These are phyloP conservation scores for Myotis pilosus DNA, from an alignment of 2,797 vertebrate species.

Conservation along the genomic window DNA sequence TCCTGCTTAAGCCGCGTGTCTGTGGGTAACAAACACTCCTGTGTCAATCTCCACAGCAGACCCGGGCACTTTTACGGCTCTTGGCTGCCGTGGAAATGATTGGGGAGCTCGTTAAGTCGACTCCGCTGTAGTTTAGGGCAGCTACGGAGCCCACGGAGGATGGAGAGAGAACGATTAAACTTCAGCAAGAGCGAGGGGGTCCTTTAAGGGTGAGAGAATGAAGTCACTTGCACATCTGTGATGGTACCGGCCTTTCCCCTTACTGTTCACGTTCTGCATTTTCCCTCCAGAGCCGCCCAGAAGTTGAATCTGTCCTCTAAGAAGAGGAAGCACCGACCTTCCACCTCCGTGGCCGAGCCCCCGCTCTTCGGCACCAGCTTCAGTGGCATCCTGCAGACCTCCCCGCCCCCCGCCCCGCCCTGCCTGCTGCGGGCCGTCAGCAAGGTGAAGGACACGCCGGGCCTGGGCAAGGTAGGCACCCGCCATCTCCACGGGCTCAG, in stretches of 20 bases:
- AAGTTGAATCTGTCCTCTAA: slow-evolving; percentile 97
- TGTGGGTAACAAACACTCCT: slow-evolving; percentile 29
- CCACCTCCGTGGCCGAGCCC: slow-evolving; percentile 86
- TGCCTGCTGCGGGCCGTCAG: slow-evolving; percentile 94
- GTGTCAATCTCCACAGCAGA: slow-evolving; percentile 3
- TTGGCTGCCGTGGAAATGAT: slow-evolving; percentile 7
- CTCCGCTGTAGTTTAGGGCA: not conserved
- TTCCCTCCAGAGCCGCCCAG: slow-evolving; percentile 92
- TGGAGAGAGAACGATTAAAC: not conserved
- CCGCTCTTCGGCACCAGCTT: slow-evolving; percentile 95
- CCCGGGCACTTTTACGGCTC: not conserved
- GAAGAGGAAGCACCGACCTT: slow-evolving; percentile 92
- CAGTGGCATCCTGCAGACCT: slow-evolving; percentile 90
- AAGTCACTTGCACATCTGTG: not conserved
- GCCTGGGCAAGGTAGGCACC: slow-evolving; percentile 94
- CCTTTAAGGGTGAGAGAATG: not conserved
- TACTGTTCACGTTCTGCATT: slow-evolving; percentile 3
- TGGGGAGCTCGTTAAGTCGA: not conserved
- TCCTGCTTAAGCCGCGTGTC: not conserved
- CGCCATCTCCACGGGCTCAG: rapidly evolving
- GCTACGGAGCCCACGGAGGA: not conserved
- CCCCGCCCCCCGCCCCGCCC: slow-evolving; percentile 95
- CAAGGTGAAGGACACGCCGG: slow-evolving; percentile 98
- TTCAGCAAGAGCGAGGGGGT: not conserved
- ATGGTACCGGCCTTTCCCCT: not conserved